Base-by-base conservation (phyloP, 2,888 invertebrate genomes). In the Brachypterus glaber region DNA sequence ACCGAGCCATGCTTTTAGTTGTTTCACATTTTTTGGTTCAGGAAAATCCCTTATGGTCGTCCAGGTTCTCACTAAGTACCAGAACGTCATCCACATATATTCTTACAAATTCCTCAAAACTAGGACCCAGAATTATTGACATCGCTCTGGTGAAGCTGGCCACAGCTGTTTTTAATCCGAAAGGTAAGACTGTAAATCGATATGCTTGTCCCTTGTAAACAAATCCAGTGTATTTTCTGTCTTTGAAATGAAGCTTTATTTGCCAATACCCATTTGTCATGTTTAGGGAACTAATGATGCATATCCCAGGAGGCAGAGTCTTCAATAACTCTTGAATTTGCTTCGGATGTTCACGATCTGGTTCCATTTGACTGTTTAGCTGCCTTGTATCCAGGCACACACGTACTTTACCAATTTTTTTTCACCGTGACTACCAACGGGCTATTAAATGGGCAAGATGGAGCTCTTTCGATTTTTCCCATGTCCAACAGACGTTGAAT, bases 231-330 rank as follows among this genome's bases (percentile, higher is more conserved):
- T 43, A 52, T 18, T 45, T 35, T n/a, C 45, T 29, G 4, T 47
- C 47, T 2, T 45, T 38, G 30, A 36, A 16, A 5, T 41, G 37
- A 1, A 50, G 17, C 12, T 39, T 35, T 30, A 51, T 42, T 35
- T 53, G 52, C 51, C 52, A 52, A 35, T 52, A 54, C 2, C 52
- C 50, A 25, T 45, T 32, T 1, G 47, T 45, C 9, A 52, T 30
- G 34, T 56, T 51, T 0, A 50, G 25, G 2, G 43, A 39, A 1
- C 45, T 33, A 12, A 54, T 43, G 14, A 39, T 44, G 16, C 39
- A 39, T 4, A 30, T 30, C 3, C 43, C 43, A 27, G 44, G 33
- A n/a, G n/a, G n/a, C 34, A 44, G 45, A 14, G 32, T 38, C 31
- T 47, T 44, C 4, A 50, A 17, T 4, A 52, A 24, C 33, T 51